Percentiles rank a stretch among this genome's conserved stretches.
Evolutionary conservation across 1,140 invertebrate genomes (phyloP).

Genomic region (Macrotrachela quadricornifera): DNA sequence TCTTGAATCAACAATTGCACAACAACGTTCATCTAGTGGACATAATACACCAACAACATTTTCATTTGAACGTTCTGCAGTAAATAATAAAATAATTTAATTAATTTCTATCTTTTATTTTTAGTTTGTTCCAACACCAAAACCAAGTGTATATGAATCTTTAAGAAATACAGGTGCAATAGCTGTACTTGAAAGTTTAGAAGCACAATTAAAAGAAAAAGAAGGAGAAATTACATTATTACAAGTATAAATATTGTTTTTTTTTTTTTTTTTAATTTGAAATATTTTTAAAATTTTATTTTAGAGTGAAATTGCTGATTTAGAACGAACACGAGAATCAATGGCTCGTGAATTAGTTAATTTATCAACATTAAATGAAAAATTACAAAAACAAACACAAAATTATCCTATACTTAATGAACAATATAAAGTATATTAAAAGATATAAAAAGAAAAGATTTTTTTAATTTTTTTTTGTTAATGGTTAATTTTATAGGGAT

Average conservation of each 20-base stretch:
- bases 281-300: slow-evolving; percentile 19
- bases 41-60: too few species aligned
- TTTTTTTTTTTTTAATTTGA: neutral
- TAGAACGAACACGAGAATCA: slow-evolving; percentile 50
- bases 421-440: slow-evolving; percentile 24
- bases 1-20: too few species aligned
- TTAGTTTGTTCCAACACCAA: too few species aligned
- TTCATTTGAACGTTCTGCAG: too few species aligned
- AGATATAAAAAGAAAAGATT: neutral
- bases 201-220: slow-evolving; percentile 52
- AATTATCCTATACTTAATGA: slow-evolving; percentile 34
- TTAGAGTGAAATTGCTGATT: slow-evolving; percentile 51
- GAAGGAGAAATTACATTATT: slow-evolving; percentile 38
- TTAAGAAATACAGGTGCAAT: neutral
- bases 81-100: too few species aligned
- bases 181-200: slow-evolving; percentile 47
- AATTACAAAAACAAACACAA: slow-evolving; percentile 31
- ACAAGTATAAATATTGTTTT: slow-evolving; percentile 18
- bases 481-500: neutral
- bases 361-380: slow-evolving; percentile 48
- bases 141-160: too few species aligned
- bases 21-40: too few species aligned
- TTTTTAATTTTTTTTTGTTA: too few species aligned
- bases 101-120: too few species aligned
- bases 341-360: slow-evolving; percentile 51